These are phyloP conservation scores for Macrotis lagotis DNA, from an alignment of 2,113 vertebrate genomes.

Conservation along the genomic window DNA sequence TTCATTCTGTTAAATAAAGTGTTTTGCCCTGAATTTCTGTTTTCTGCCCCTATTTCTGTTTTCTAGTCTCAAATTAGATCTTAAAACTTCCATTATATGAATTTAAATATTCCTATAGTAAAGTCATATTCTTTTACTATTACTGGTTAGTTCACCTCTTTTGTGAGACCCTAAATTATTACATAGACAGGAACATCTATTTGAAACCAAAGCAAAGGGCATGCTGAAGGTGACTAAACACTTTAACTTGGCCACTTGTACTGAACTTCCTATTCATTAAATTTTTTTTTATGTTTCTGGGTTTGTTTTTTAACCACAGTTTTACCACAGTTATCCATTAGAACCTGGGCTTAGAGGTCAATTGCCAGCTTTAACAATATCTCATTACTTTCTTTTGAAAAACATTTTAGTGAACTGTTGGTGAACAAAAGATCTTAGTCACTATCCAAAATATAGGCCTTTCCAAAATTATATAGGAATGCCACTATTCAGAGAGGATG, in stretches of 20 bases:
- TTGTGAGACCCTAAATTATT: neutral
- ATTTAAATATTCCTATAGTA: neutral
- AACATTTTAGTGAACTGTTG: neutral
- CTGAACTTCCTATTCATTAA: neutral
- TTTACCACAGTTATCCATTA: neutral
- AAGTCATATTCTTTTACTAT: neutral
- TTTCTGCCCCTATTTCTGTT: neutral
- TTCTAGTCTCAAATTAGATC: neutral
- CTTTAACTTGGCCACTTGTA: neutral
- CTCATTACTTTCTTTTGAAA: constrained; percentile 24
- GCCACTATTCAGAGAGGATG: neutral
- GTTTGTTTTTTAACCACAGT: neutral
- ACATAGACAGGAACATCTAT: neutral
- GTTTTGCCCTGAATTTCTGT: neutral
- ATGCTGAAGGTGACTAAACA: constrained; percentile 13
- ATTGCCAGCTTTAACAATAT: neutral
- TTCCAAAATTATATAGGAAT: neutral
- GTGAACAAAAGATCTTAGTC: neutral
- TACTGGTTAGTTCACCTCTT: neutral
- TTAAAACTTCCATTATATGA: neutral
- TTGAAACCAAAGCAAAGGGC: constrained; percentile 16
- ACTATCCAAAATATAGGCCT: neutral
- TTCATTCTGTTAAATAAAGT: neutral
- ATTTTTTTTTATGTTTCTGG: neutral
- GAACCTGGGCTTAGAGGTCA: neutral